Base-by-base conservation (phyloP, 2,888 invertebrate species). In the Acleris holmiana region DNA sequence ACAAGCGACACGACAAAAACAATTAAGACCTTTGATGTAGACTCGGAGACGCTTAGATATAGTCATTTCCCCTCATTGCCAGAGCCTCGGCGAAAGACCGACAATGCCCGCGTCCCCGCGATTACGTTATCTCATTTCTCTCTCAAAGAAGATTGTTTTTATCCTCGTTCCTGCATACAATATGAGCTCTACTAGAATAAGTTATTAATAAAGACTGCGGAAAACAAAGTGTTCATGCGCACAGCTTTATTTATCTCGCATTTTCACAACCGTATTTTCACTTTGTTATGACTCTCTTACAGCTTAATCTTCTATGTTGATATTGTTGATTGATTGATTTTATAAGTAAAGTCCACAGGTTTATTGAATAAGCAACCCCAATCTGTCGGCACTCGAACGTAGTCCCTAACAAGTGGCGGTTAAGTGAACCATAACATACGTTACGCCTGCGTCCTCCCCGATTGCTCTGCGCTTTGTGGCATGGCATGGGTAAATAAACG, bases 401-500 rank as follows among this genome's bases (percentile, higher is more conserved):
- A 67, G 47, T 18, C 76, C 68, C 70, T 79, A 79, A 80, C 74
- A 79, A 76, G 73, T 75, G 70, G 70, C 71, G 70, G 65, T 68
- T 69, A 69, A 69, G 69, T 76, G 73, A 77, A 70, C 71, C 70
- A 69, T 56, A 67, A 68, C 73, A 68, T 72, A 72, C 71, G 71
- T 70, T 65, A 68, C 64, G 66, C 66, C 57, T 58, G 66, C 66
- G 62, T 63, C 67, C 53, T 63, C 67, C 53, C 49, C 54, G 18
- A 40, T 51, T 17, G 57, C 35, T 35, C 13, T 35, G 35, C 55
- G 64, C 64, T 67, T 69, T 71, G 74, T 76, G 83, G 81, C 81
- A 78, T 76, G 83, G 81, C 81, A 78, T 69, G 73, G 71, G 80
- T 80, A 83, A 85, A 87, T 84, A 84, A 79, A 79, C 76, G 67